These are phyloP conservation scores for Forbesichthys agassizii DNA, from an alignment of 2,113 vertebrate species.

Conservation along the genomic window DNA sequence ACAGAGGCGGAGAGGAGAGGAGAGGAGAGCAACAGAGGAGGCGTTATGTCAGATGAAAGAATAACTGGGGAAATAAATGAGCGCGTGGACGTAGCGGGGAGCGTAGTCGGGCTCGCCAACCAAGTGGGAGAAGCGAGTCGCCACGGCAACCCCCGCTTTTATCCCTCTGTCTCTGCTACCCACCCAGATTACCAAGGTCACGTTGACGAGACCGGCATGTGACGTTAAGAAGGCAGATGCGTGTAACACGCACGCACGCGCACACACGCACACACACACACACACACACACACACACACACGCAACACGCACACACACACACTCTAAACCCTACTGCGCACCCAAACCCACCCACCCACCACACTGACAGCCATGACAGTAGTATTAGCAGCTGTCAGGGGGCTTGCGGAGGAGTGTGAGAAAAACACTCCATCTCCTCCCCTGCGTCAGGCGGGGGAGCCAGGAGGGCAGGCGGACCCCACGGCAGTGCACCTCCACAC, in stretches of 20 bases:
- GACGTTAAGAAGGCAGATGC: not conserved
- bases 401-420: slow-evolving; percentile 44
- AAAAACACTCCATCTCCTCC: slow-evolving; percentile 57
- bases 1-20: slow-evolving; percentile 23
- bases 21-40: slow-evolving; percentile 44
- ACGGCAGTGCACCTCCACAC: slow-evolving; percentile 40
- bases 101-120: slow-evolving; percentile 19
- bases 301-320: slow-evolving; percentile 54
- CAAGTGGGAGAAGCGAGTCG: slow-evolving; percentile 31
- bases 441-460: slow-evolving; percentile 47
- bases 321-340: slow-evolving; percentile 15
- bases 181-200: slow-evolving; percentile 49
- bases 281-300: slow-evolving; percentile 13
- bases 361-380: slow-evolving; percentile 41
- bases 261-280: not conserved
- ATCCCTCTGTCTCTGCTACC: slow-evolving; percentile 34
- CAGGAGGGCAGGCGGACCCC: slow-evolving; percentile 37
- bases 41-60: slow-evolving; percentile 51
- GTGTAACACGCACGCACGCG: not conserved
- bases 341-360: not conserved
- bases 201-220: not conserved
- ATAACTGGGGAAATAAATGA: slow-evolving; percentile 25
- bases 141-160: slow-evolving; percentile 44
- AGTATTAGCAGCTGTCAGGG: slow-evolving; percentile 60
- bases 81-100: too few species aligned